phyloP scores from a whole-genome alignment of 2,113 vertebrate species.

The Hydropotes inermis region DNA sequence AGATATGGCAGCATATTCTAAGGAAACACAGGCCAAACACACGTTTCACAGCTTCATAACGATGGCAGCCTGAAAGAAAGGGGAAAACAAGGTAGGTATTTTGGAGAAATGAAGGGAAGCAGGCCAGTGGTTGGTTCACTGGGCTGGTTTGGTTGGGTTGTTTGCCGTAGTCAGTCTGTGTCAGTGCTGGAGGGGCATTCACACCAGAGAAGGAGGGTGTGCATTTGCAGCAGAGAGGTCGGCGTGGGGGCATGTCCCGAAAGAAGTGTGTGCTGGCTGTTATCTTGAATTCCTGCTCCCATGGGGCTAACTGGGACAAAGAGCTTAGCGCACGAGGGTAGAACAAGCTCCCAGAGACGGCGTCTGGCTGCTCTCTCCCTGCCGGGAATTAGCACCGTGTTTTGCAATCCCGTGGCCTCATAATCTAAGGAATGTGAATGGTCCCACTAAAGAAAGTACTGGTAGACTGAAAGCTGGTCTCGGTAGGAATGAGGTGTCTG shows the following conservation, averaged over 20 bases:
- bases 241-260: neutral
- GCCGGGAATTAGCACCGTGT: constrained; percentile 12
- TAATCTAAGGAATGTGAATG: constrained; percentile 66
- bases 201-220: neutral
- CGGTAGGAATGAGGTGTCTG: neutral
- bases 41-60: neutral
- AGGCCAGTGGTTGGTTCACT: neutral
- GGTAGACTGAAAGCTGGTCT: neutral
- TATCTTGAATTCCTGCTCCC: constrained; percentile 48
- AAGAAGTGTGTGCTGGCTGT: constrained; percentile 57
- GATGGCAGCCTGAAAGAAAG: neutral
- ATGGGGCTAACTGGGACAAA: constrained; percentile 40
- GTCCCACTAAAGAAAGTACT: neutral
- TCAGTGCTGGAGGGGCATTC: fast-evolving
- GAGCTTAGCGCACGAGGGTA: neutral
- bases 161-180: neutral
- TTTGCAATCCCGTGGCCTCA: neutral
- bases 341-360: neutral
- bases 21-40: neutral
- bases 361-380: neutral
- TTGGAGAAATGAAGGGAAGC: neutral
- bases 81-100: neutral
- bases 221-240: neutral
- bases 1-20: neutral
- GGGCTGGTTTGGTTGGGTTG: neutral